Evolutionary conservation across 2,888 invertebrate genomes (phyloP), one percentile per base, ranked within the genome.

Genomic region (Labia minor): DNA sequence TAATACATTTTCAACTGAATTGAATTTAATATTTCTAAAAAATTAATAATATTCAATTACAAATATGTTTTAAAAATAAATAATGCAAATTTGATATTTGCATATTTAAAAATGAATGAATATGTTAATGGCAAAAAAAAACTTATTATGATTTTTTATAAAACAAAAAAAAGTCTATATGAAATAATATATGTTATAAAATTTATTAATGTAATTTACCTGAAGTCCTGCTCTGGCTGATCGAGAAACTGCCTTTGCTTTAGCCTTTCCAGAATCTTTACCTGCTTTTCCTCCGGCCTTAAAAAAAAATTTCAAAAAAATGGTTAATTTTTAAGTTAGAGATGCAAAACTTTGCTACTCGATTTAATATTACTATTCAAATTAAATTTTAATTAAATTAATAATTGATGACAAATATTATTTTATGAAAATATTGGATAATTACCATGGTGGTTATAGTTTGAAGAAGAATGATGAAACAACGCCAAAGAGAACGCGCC

Each of bases 221-320:
- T 99, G 99, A 77, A 99, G 86, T 74, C 99, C 99, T 75, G 99
- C 99, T 77, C 99, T 87, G 70, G 98, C 97, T 71, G 98, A 98
- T 77, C 99, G 89, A 71, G 99, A 99, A 73, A 99, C 98, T 74
- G 97, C 96, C 86, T 99, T 99, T 72, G 95, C 94, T 84, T 97
- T 97, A 67, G 96, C 94, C 85, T 98, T 98, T 77, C 99, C 99
- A 72, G 97, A 96, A 85, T 99, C 99, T 85, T 99, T 99, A 77
- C 99, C 99, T 81, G 99, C 98, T 90, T 99, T 99, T 79, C 99
- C 99, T 80, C 98, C 99, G 86, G 98, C 97, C 99, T 92, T 83
- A 78, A 84, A 84, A 80, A 78, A n/a, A n/a, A n/a, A 74, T 75
- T 74, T 76, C 78, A 80, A 80, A 70, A 81, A 78, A 72, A 77